Base-by-base conservation (phyloP, 2,113 vertebrate species). In the Callopanchax toddi region DNA sequence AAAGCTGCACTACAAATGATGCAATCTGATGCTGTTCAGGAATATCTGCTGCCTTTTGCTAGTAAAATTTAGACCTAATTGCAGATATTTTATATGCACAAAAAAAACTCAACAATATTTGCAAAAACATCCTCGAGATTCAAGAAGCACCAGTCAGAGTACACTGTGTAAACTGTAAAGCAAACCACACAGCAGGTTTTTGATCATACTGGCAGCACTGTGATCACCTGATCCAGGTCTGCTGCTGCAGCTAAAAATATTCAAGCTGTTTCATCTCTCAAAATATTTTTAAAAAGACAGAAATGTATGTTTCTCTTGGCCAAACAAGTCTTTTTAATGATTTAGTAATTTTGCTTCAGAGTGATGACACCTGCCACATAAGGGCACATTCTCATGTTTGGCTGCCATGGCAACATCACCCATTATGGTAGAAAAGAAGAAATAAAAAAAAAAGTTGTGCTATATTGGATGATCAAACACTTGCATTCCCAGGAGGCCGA, bases 351-450 rank as follows among this genome's bases (percentile, higher is more conserved):
- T 72, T 74, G 40, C 34, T 73, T 74, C 11, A 48, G 21, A 49
- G 67, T 21, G 5, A 71, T 71, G 60, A 72, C 45, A 49, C 59
- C 59, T 85, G 69, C 65, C 60, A 57, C 29, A 74, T 67, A 50
- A 54, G 55, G 50, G 52, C 69, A 80, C 70, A 79, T 79, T 77
- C 71, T 78, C 57, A 74, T 68, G 71, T 68, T 67, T 68, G 61
- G 77, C 54, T 87, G 62, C 82, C 64, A 89, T 91, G 79, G 83
- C 84, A 92, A 89, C 83, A 34, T 70, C 18, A 48, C 58, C 42
- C 44, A 67, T 81, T 67, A 76, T 56, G 82, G 78, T 74, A 74
- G 77, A 75, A 45, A 69, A 65, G 29, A 67, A 40, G 46, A 71
- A 71, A 87, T 78, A 74, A 67, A 78, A 76, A 37, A 72, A 66